Conservation (phyloP, 2,113 vertebrate genomes). For the Tychaedon coryphoeus region DNA sequence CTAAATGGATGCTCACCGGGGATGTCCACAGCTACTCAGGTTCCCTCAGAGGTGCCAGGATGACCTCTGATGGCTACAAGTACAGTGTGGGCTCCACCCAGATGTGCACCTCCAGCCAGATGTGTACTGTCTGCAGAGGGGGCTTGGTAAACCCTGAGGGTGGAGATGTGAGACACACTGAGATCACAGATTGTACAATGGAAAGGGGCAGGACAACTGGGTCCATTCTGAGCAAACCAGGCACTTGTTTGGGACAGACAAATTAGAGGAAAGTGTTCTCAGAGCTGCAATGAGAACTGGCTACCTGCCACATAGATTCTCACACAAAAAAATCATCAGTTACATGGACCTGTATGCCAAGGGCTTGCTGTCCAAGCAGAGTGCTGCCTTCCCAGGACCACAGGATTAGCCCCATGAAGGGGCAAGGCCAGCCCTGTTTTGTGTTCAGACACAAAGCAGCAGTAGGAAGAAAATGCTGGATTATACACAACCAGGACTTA, state of each 20-base stretch:
- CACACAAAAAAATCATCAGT: not conserved
- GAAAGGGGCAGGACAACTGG: not conserved
- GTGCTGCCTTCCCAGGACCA: not conserved
- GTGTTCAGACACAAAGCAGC: not conserved
- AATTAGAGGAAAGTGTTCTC: not conserved
- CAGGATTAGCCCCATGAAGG: not conserved
- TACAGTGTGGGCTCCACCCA: not conserved
- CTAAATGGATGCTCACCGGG: not conserved
- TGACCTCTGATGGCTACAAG: not conserved
- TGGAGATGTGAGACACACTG: not conserved
- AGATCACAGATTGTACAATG: fast-evolving
- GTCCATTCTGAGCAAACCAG: not conserved
- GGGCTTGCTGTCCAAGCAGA: not conserved
- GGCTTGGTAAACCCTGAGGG: fast-evolving
- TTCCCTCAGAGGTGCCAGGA: not conserved
- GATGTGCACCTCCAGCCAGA: not conserved
- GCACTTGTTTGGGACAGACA: not conserved
- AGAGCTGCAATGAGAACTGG: not conserved
- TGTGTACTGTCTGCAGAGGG: not conserved
- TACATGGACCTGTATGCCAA: not conserved
- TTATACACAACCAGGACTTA: not conserved
- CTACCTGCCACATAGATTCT: not conserved
- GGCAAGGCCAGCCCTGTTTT: not conserved
- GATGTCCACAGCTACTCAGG: not conserved
- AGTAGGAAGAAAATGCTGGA: not conserved